Evolutionary conservation across 2,113 vertebrate species (phyloP).

Genomic region (Tetrao urogallus): DNA sequence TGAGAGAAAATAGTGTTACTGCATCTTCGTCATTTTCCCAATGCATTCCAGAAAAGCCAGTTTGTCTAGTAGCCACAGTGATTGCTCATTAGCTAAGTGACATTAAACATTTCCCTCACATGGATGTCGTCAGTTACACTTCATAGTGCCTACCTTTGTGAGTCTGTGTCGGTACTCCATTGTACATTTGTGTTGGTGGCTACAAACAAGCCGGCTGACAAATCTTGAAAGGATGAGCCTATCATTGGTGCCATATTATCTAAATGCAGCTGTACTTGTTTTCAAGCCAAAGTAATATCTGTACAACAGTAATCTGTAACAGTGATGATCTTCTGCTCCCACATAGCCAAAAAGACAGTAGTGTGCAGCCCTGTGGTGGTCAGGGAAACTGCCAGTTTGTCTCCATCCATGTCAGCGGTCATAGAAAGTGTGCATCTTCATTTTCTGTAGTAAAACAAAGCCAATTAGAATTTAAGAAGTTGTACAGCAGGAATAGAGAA

Average conservation of each 20-base stretch:
- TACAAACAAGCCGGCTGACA: neutral
- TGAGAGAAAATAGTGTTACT: too few relatives aligned
- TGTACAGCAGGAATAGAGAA: neutral
- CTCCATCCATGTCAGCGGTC: neutral
- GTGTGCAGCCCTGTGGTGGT: rapidly evolving
- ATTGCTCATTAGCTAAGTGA: neutral
- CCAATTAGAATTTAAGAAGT: neutral
- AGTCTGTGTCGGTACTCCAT: too few relatives aligned
- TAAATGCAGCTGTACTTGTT: neutral
- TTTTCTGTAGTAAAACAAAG: rapidly evolving
- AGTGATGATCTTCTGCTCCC: neutral
- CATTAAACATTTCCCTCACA: neutral
- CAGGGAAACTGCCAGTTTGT: rapidly evolving
- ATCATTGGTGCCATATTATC: neutral
- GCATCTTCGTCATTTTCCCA: too few relatives aligned
- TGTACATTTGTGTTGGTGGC: neutral
- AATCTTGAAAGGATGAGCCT: neutral
- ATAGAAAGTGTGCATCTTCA: neutral
- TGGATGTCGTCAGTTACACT: neutral
- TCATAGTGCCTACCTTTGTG: neutral
- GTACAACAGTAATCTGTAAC: neutral
- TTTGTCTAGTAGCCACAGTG: neutral
- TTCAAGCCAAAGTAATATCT: neutral
- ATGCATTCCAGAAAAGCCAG: neutral
- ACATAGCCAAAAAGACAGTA: rapidly evolving